Evolutionary conservation across 2,888 invertebrate species (phyloP).

Genomic region (Chromoteleia sp.): DNA sequence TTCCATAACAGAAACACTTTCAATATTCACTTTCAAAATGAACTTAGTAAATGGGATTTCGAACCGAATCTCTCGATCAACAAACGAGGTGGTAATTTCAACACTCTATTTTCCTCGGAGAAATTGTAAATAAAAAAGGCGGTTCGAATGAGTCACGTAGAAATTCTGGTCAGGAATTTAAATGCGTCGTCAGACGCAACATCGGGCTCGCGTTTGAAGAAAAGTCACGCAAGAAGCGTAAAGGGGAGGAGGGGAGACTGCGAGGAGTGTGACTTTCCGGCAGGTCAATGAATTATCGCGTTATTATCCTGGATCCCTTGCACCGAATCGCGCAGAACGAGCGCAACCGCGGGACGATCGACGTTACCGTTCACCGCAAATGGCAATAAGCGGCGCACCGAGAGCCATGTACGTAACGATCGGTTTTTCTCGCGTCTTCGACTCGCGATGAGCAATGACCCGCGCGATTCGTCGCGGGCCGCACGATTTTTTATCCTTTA

Average conservation of each 20-base stretch:
- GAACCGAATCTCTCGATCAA: too few relatives aligned
- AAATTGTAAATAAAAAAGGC: too few relatives aligned
- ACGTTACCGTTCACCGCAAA: conserved; percentile 35
- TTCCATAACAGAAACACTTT: too few relatives aligned
- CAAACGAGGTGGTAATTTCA: too few relatives aligned
- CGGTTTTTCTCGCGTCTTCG: conserved; percentile 14
- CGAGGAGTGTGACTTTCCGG: conserved; percentile 46
- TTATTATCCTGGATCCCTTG: conserved; percentile 41
- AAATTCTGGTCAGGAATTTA: too few relatives aligned
- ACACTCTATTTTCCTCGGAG: too few relatives aligned
- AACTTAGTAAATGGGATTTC: too few relatives aligned
- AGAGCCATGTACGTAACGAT: background rate
- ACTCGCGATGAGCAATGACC: conserved; percentile 14
- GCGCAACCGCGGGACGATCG: conserved; percentile 19
- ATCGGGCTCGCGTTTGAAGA: background rate
- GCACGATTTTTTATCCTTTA: background rate
- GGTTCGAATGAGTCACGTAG: too few relatives aligned
- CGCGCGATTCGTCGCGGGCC: conserved; percentile 1
- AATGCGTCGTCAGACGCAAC: too few relatives aligned
- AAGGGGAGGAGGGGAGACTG: background rate
- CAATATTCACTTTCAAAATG: too few relatives aligned
- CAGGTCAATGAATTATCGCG: conserved; percentile 60
- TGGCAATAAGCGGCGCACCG: conserved; percentile 22
- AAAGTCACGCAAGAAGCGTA: conserved; percentile 29
- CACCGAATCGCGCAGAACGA: background rate